Conservation (phyloP, 2,797 vertebrate genomes). For the Gallinago stenura region DNA sequence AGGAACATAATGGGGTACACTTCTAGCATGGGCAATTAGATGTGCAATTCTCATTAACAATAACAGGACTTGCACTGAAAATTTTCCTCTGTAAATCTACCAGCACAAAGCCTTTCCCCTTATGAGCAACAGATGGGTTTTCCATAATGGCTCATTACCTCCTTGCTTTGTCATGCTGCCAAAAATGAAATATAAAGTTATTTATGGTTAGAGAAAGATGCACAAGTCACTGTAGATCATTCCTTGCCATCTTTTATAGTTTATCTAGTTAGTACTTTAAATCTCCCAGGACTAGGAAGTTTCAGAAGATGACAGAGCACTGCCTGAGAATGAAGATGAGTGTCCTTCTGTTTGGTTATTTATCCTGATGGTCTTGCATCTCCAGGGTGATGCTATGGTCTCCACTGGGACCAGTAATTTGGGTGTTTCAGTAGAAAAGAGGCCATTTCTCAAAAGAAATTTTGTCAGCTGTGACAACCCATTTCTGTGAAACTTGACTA, state of each 20-base stretch:
- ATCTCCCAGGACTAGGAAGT: conserved; percentile 63
- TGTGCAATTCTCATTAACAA: conserved; percentile 75
- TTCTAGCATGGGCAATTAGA: conserved; percentile 75
- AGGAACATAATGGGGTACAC: conserved; percentile 63
- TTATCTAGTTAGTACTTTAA: conserved; percentile 76
- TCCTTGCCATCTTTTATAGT: conserved; percentile 71
- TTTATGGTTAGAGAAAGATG: conserved; percentile 80
- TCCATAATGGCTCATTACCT: conserved; percentile 83
- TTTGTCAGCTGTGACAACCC: conserved; percentile 58
- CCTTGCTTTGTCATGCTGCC: conserved; percentile 76
- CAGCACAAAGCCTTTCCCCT: conserved; percentile 69
- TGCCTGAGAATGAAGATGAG: conserved; percentile 72
- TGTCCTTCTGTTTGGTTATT: conserved; percentile 62
- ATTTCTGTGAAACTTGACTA: conserved; percentile 53
- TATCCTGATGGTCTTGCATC: conserved; percentile 59
- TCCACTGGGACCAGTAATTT: conserved; percentile 65
- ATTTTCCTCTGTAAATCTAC: conserved; percentile 73
- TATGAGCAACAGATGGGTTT: conserved; percentile 83
- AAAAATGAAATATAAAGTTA: conserved; percentile 82
- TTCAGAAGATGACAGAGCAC: conserved; percentile 70
- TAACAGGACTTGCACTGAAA: conserved; percentile 62
- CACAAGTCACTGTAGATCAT: conserved; percentile 76
- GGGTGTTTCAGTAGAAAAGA: conserved; percentile 65
- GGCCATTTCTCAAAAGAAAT: conserved; percentile 63
- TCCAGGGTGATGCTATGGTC: conserved; percentile 43